These are phyloP conservation scores for Syngnathus rostellatus DNA, from an alignment of 2,797 vertebrate species.

Conservation along the genomic window DNA sequence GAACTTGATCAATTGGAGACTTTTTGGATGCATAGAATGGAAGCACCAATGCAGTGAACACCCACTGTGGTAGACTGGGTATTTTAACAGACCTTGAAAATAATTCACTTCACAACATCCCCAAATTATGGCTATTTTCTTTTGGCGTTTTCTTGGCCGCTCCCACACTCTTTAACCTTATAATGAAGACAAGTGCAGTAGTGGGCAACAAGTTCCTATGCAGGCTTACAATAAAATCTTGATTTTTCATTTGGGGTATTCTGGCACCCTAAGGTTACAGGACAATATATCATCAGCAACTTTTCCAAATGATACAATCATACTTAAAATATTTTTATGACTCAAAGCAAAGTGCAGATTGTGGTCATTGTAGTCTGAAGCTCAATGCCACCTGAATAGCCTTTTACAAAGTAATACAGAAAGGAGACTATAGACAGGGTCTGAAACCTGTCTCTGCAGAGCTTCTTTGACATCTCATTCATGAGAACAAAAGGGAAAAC, in stretches of 20 bases:
- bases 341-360: neutral
- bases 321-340: neutral
- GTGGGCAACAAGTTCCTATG: conserved; percentile 20
- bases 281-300: conserved; percentile 24
- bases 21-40: neutral
- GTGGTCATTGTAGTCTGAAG: neutral
- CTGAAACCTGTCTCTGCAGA: neutral
- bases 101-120: neutral
- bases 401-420: neutral
- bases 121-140: conserved; percentile 2
- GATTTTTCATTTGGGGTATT: conserved; percentile 26
- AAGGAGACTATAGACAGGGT: neutral
- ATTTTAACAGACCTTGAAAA: neutral
- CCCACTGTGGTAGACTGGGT: neutral
- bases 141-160: conserved; percentile 4
- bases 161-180: conserved; percentile 5
- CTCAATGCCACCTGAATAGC: neutral
- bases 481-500: neutral
- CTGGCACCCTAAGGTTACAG: conserved; percentile 5
- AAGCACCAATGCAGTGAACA: neutral
- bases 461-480: neutral
- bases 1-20: neutral
- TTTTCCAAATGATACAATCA: neutral
- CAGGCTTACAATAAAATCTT: conserved; percentile 22
- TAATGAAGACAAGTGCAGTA: conserved; percentile 1